Percentiles rank a stretch among this genome's conserved stretches.
phyloP scores from a whole-genome alignment of 2,888 invertebrate genomes.

The Molorchus minor region DNA sequence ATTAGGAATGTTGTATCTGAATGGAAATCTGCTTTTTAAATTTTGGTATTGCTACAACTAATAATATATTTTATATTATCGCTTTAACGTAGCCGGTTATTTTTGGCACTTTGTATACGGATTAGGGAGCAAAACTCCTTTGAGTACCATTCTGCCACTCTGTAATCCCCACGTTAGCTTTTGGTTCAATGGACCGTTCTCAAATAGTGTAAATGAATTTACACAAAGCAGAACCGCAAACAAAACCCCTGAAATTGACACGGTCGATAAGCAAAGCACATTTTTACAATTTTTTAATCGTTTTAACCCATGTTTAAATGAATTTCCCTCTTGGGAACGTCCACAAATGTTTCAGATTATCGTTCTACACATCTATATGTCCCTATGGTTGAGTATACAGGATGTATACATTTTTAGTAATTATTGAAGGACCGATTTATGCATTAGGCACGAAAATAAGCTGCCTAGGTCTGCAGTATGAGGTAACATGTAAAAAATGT shows the following conservation, averaged over 20 bases:
- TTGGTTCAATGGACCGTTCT: conserved; percentile 38
- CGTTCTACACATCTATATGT: conserved; percentile 13
- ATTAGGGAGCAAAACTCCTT: conserved; percentile 4
- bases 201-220: conserved; percentile 43
- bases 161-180: conserved; percentile 9
- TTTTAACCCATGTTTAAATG: conserved; percentile 30
- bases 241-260: conserved; percentile 42
- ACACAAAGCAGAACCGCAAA: conserved; percentile 40
- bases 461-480: too few species aligned
- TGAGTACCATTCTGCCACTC: too few species aligned
- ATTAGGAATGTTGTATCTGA: too few species aligned
- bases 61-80: too few species aligned
- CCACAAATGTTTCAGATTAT: conserved; percentile 27
- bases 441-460: too few species aligned
- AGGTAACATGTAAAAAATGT: too few species aligned
- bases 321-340: conserved; percentile 27
- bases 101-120: background rate
- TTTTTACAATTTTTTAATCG: conserved; percentile 34
- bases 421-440: too few species aligned
- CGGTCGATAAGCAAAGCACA: conserved; percentile 39
- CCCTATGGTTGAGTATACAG: too few species aligned
- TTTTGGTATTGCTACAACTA: too few species aligned
- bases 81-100: background rate
- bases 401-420: too few species aligned
- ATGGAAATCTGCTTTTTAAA: too few species aligned